Percentiles rank a stretch among this genome's conserved stretches.
Conservation (phyloP, 2,797 vertebrate species). For the Microhierax caerulescens region DNA sequence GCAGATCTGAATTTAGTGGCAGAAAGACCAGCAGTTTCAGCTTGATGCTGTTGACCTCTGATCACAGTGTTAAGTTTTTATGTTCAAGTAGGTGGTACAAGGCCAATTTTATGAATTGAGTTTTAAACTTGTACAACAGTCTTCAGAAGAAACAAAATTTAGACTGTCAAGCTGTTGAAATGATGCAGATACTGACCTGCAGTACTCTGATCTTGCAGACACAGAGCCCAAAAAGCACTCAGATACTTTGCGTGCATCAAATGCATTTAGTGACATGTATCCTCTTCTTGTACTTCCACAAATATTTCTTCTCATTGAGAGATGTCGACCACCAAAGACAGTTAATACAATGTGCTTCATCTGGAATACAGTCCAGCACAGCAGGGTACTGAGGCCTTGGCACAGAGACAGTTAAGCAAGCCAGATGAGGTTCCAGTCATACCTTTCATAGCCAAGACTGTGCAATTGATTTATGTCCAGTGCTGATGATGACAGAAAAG, state of each 20-base stretch:
- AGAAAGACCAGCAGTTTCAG: background rate
- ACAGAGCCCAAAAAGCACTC: background rate
- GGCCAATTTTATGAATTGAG: background rate
- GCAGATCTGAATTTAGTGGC: background rate
- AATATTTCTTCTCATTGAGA: background rate
- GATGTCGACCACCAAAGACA: background rate
- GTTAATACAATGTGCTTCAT: background rate
- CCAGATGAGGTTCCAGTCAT: constrained; percentile 33
- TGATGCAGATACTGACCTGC: background rate
- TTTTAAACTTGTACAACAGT: background rate
- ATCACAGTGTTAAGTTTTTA: background rate
- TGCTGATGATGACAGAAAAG: constrained; percentile 16
- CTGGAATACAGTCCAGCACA: background rate
- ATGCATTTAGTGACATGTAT: background rate
- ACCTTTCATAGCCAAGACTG: background rate
- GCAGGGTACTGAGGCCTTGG: background rate
- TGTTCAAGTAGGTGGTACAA: background rate
- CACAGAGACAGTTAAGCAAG: background rate
- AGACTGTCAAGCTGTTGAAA: background rate
- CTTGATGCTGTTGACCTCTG: background rate
- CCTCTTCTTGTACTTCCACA: background rate
- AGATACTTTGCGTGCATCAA: background rate
- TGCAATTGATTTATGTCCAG: constrained; percentile 1
- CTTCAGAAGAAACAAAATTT: background rate
- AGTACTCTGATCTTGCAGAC: background rate